Evolutionary conservation across 2,113 vertebrate genomes (phyloP).

Genomic region (Carassius auratus): DNA sequence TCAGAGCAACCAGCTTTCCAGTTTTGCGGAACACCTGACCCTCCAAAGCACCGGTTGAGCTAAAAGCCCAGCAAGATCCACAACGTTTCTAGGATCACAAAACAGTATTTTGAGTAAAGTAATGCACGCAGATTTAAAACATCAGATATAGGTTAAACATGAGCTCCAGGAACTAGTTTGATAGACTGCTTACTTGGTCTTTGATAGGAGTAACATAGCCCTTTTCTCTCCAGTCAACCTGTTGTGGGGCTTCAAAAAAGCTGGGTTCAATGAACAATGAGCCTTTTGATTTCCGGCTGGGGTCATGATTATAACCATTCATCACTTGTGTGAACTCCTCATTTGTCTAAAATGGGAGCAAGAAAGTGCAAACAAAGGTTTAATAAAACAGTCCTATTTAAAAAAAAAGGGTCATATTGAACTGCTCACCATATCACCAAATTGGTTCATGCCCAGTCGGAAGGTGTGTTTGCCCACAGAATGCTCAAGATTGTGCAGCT

Average conservation of each 20-base stretch:
- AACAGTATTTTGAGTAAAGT: not conserved
- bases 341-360: conserved; percentile 72
- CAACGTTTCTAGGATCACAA: conserved; percentile 70
- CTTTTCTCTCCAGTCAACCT: conserved; percentile 87
- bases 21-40: conserved; percentile 82
- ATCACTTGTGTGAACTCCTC: conserved; percentile 88
- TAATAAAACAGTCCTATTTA: too few relatives aligned
- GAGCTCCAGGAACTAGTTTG: not conserved
- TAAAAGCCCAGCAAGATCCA: conserved; percentile 87
- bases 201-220: conserved; percentile 92
- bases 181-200: conserved; percentile 79
- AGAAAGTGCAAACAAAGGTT: too few relatives aligned
- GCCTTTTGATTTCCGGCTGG: conserved; percentile 65
- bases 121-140: not conserved
- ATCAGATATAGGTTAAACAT: not conserved
- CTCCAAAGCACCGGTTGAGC: conserved; percentile 81
- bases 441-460: conserved; percentile 90
- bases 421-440: conserved; percentile 89
- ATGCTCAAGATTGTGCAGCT: conserved; percentile 90
- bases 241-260: conserved; percentile 71
- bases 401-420: too few relatives aligned
- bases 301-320: conserved; percentile 79
- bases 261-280: conserved; percentile 80
- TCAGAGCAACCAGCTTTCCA: conserved; percentile 76
- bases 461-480: conserved; percentile 83